These are phyloP conservation scores for Silurus aristotelis DNA, from an alignment of 2,797 vertebrate species.

Conservation along the genomic window DNA sequence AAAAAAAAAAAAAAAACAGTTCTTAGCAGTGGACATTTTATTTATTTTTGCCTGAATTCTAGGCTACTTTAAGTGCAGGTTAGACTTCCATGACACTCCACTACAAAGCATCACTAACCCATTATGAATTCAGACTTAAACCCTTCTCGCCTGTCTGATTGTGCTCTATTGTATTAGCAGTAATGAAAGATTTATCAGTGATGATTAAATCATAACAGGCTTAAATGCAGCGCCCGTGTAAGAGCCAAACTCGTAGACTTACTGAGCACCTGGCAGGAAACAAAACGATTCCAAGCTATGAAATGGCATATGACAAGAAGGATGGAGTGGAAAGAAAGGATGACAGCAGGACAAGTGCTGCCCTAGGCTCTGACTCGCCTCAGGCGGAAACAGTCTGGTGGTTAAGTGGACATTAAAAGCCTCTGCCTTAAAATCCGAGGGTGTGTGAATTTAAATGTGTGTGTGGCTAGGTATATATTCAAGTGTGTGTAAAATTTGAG, in stretches of 20 bases:
- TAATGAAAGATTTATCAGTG: constrained; percentile 67
- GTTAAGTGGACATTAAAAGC: constrained; percentile 70
- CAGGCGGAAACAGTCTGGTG: constrained; percentile 62
- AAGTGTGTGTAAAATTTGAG: neutral
- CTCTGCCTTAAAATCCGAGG: constrained; percentile 57
- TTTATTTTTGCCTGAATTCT: neutral
- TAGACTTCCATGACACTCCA: neutral
- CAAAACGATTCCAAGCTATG: constrained; percentile 5
- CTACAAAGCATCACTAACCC: constrained; percentile 4
- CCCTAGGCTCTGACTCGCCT: constrained; percentile 58
- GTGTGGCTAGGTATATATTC: neutral
- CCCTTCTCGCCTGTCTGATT: constrained; percentile 46
- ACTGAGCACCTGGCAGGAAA: constrained; percentile 33
- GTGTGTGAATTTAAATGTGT: too few species aligned
- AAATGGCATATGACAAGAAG: constrained; percentile 35
- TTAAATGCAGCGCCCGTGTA: constrained; percentile 61
- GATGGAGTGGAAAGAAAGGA: constrained; percentile 44
- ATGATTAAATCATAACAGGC: constrained; percentile 62
- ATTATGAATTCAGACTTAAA: constrained; percentile 55
- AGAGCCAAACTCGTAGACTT: neutral
- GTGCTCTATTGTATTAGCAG: constrained; percentile 54
- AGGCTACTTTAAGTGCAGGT: neutral
- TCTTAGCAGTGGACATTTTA: neutral
- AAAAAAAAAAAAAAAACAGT: too few species aligned
- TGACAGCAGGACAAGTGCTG: constrained; percentile 40